These are phyloP conservation scores for Lapara coniferarum DNA, from an alignment of 2,888 invertebrate species.

Conservation along the genomic window DNA sequence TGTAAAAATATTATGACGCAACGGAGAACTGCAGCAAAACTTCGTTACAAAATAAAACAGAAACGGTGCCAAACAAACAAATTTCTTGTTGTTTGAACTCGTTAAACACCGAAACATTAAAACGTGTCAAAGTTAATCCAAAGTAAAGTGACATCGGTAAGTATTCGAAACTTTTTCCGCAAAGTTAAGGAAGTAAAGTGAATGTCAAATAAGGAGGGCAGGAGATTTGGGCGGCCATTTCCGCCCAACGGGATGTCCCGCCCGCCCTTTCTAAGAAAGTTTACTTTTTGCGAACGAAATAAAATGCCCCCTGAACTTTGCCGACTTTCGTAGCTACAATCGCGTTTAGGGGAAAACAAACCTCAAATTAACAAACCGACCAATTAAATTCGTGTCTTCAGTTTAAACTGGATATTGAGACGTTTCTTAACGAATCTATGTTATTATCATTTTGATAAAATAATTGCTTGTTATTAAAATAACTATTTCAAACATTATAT, in stretches of 20 bases:
- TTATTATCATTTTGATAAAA: no score
- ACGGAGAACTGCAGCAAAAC: not conserved
- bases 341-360: not conserved
- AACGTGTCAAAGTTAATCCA: slow-evolving; percentile 54
- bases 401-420: not conserved
- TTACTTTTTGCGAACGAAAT: slow-evolving; percentile 56
- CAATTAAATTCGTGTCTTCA: slow-evolving; percentile 9
- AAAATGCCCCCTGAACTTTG: slow-evolving; percentile 27
- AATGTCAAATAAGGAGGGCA: slow-evolving; percentile 78
- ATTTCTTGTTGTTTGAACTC: slow-evolving; percentile 30
- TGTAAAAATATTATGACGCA: no score
- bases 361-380: no score
- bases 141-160: slow-evolving; percentile 70
- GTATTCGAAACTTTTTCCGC: slow-evolving; percentile 72
- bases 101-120: slow-evolving; percentile 35
- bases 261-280: slow-evolving; percentile 70
- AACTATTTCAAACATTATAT: no score
- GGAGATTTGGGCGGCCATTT: slow-evolving; percentile 66
- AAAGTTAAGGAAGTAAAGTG: slow-evolving; percentile 67
- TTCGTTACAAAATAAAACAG: not conserved
- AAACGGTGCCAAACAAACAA: slow-evolving; percentile 2
- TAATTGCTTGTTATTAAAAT: no score
- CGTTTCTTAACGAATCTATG: no score
- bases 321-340: not conserved
- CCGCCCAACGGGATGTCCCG: slow-evolving; percentile 58